A percentile compares a stretch with the other conserved stretches of the same genome.
These are phyloP conservation scores for Anadara kagoshimensis DNA, from an alignment of 1,140 invertebrate species.

Conservation along the genomic window DNA sequence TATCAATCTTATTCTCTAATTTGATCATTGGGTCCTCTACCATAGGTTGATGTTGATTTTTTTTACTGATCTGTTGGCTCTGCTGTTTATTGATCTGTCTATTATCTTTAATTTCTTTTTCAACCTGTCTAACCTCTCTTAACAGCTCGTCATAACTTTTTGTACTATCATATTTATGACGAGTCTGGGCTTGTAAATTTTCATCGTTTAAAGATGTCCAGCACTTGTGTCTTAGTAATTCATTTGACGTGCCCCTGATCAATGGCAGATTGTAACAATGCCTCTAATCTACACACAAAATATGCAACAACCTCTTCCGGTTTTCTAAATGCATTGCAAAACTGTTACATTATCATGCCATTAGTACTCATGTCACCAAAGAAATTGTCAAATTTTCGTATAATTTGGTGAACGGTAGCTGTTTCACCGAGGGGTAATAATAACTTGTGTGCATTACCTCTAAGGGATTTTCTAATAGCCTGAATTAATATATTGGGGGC, in stretches of 20 bases:
- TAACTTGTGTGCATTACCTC: too few species aligned
- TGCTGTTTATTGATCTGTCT: too few species aligned
- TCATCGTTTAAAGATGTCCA: slow-evolving; percentile 19
- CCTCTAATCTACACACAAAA: slow-evolving; percentile 13
- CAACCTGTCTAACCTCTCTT: slow-evolving; percentile 21
- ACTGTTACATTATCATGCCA: slow-evolving; percentile 12
- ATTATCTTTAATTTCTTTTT: too few species aligned
- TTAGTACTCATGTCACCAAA: slow-evolving; percentile 11
- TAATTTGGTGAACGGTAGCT: background rate
- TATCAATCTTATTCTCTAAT: background rate
- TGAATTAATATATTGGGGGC: too few species aligned
- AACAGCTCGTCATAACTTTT: slow-evolving; percentile 11
- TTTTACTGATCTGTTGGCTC: background rate
- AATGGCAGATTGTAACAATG: too few species aligned
- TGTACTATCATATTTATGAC: slow-evolving; percentile 21
- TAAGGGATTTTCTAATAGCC: too few species aligned
- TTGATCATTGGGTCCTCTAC: background rate
- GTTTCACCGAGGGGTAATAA: too few species aligned
- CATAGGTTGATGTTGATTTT: background rate
- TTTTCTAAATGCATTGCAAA: slow-evolving; percentile 6
- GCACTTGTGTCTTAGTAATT: slow-evolving; percentile 24
- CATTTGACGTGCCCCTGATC: slow-evolving; percentile 7
- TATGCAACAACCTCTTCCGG: slow-evolving; percentile 7
- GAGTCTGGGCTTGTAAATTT: too few species aligned
- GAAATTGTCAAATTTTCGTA: slow-evolving; percentile 10